phyloP scores from a whole-genome alignment of 2,113 vertebrate species.

The Haemorhous mexicanus region DNA sequence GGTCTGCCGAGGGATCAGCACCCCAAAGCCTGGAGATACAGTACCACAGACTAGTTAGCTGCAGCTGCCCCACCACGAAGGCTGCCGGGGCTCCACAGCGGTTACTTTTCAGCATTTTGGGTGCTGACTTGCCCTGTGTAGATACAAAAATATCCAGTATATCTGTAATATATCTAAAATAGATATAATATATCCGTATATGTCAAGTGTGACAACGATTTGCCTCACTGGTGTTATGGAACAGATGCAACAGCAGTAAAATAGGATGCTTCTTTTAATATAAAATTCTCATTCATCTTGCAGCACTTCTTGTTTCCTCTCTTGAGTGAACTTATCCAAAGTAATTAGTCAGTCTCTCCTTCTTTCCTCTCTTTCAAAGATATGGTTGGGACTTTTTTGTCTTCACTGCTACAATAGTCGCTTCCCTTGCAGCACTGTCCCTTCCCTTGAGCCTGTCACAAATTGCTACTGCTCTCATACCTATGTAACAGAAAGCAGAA shows the following conservation, averaged over 20 bases:
- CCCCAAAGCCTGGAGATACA: not conserved
- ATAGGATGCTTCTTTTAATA: not conserved
- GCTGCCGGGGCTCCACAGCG: not conserved
- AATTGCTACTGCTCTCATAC: not conserved
- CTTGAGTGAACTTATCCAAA: not conserved
- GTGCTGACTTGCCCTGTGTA: not conserved
- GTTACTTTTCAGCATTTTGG: not conserved
- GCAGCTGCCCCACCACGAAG: not conserved
- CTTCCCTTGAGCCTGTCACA: not conserved
- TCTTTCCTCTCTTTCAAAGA: not conserved
- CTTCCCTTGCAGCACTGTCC: not conserved
- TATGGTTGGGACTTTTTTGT: not conserved
- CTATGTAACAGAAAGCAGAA: not conserved
- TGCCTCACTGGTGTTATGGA: not conserved
- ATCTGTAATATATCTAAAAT: not conserved
- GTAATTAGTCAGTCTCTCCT: not conserved
- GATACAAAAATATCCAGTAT: accelerated
- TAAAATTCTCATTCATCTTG: not conserved
- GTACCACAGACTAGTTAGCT: accelerated
- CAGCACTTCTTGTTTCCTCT: not conserved
- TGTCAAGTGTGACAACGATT: not conserved
- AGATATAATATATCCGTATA: not conserved
- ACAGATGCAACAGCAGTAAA: not conserved
- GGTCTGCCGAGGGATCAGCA: accelerated
- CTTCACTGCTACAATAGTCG: not conserved